phyloP scores from a whole-genome alignment of 2,113 vertebrate species.

The Carlito syrichta region DNA sequence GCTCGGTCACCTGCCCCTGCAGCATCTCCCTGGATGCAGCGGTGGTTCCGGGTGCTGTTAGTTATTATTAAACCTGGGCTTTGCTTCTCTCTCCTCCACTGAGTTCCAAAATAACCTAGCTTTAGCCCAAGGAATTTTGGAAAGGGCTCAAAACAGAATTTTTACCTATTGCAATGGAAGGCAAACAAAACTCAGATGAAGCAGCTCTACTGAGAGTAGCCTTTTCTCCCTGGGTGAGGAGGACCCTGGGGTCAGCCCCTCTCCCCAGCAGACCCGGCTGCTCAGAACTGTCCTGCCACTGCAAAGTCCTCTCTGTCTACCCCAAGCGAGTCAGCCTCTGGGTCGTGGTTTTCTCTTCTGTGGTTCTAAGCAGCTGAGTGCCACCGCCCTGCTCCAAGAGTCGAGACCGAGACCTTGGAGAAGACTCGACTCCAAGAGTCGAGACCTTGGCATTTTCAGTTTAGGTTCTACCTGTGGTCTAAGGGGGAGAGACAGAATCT shows the following conservation, averaged over 20 bases:
- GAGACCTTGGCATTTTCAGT: background rate
- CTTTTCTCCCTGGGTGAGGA: background rate
- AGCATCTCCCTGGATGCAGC: background rate
- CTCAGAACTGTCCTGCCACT: rapidly evolving
- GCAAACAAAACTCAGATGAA: background rate
- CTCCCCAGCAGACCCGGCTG: background rate
- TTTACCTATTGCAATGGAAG: background rate
- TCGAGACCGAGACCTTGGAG: no score
- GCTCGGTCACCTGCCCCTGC: background rate
- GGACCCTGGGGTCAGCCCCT: rapidly evolving
- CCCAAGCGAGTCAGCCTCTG: no score
- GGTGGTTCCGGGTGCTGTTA: rapidly evolving
- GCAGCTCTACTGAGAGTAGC: background rate
- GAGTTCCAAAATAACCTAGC: background rate
- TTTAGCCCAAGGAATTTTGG: background rate
- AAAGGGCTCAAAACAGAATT: background rate
- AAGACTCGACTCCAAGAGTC: background rate
- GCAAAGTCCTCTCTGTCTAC: background rate
- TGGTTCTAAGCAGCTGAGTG: background rate
- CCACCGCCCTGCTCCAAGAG: background rate
- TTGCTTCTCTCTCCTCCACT: background rate
- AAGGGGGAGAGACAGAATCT: background rate
- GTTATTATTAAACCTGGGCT: background rate
- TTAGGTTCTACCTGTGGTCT: background rate
- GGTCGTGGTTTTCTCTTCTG: background rate